Evolutionary conservation across 2,888 invertebrate genomes (phyloP).

Genomic region (Pheosia tremula): DNA sequence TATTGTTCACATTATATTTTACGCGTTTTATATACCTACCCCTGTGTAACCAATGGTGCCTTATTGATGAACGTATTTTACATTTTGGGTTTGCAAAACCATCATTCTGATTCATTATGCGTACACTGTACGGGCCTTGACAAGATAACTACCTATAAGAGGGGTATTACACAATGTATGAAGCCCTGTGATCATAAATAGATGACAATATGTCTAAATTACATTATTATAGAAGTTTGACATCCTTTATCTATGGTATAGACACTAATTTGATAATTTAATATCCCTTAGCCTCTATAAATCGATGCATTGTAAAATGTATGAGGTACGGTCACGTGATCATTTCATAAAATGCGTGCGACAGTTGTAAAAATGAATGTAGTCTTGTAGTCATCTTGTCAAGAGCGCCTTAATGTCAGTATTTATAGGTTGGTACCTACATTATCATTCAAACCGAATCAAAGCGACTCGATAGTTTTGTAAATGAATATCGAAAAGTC

Average conservation of each 20-base stretch:
- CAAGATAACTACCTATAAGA: not conserved
- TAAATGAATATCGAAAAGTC: slow-evolving; percentile 25
- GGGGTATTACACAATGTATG: too few species aligned
- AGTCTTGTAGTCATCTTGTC: not conserved
- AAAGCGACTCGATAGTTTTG: slow-evolving; percentile 34
- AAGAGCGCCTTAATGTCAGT: slow-evolving; percentile 17
- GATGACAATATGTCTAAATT: too few species aligned
- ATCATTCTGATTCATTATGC: slow-evolving; percentile 25
- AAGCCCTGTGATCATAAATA: too few species aligned
- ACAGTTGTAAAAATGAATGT: too few species aligned
- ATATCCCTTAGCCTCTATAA: too few species aligned
- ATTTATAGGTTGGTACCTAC: slow-evolving; percentile 18
- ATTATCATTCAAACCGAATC: slow-evolving; percentile 20
- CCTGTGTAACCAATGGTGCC: slow-evolving; percentile 75
- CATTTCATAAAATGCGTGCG: too few species aligned
- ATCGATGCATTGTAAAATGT: too few species aligned
- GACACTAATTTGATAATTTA: too few species aligned
- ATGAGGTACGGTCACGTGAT: too few species aligned
- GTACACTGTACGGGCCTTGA: slow-evolving; percentile 4
- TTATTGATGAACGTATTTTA: slow-evolving; percentile 53
- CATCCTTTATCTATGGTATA: too few species aligned
- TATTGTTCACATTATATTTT: slow-evolving; percentile 37
- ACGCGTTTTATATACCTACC: slow-evolving; percentile 40
- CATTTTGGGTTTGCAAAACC: slow-evolving; percentile 35
- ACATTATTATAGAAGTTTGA: too few species aligned